Percentiles rank a stretch among this genome's conserved stretches.
These are phyloP conservation scores for Deroplatys truncata DNA, from an alignment of 2,888 invertebrate genomes.

Conservation along the genomic window DNA sequence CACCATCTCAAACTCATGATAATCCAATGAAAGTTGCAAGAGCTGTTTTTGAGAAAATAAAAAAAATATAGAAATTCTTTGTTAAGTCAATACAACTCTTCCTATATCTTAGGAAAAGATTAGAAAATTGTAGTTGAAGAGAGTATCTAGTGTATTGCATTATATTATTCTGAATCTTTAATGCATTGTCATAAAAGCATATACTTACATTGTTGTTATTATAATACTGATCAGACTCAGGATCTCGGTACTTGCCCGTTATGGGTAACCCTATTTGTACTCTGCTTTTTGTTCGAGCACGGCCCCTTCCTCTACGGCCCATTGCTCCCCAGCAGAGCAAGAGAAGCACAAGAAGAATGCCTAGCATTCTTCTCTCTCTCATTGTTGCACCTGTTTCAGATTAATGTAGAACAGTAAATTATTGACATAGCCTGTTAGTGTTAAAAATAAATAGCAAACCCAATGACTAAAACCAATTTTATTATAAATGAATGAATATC, in stretches of 20 bases:
- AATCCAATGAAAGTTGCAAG: too few species aligned
- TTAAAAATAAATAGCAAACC: too few species aligned
- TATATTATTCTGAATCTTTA: neutral
- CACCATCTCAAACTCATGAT: too few species aligned
- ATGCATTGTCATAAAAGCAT: slow-evolving; percentile 21
- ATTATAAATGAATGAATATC: too few species aligned
- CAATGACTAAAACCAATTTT: too few species aligned
- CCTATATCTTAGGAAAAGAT: too few species aligned
- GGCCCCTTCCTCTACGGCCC: slow-evolving; percentile 66
- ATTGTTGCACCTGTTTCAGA: neutral
- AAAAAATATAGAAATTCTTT: too few species aligned
- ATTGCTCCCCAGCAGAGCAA: slow-evolving; percentile 41
- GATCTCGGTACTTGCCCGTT: slow-evolving; percentile 84
- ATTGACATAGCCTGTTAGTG: too few species aligned
- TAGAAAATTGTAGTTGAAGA: neutral
- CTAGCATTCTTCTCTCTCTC: neutral
- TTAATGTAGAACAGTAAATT: neutral
- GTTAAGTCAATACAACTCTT: too few species aligned
- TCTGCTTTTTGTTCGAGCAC: slow-evolving; percentile 73
- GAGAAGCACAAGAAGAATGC: slow-evolving; percentile 39
- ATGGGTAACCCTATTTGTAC: slow-evolving; percentile 83
- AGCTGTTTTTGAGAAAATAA: too few species aligned
- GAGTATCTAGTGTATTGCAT: neutral
- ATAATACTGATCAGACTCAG: slow-evolving; percentile 87
- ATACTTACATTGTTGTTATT: slow-evolving; percentile 77